A percentile compares a stretch with the other conserved stretches of the same genome.
Conservation (phyloP, 2,888 invertebrate species). For the Lamellibrachia columna region DNA sequence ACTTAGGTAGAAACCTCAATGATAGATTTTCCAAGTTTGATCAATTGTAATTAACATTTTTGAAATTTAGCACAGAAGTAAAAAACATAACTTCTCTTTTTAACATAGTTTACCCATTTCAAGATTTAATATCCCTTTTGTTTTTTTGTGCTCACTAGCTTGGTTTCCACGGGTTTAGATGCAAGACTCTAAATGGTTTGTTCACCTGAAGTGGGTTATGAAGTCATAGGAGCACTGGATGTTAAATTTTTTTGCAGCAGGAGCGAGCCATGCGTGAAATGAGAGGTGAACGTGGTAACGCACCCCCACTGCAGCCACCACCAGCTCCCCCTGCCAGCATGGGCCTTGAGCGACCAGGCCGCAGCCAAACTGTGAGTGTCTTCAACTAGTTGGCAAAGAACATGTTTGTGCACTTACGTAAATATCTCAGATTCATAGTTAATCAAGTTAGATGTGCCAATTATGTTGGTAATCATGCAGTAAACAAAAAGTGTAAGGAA, state of each 20-base stretch:
- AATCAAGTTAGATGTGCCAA: neutral
- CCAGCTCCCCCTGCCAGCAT: conserved; percentile 56
- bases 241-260: neutral
- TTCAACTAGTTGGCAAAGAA: neutral
- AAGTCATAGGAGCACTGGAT: neutral
- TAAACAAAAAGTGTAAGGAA: no score
- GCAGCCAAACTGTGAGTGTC: neutral
- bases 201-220: neutral
- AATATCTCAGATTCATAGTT: neutral
- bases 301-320: conserved; percentile 59
- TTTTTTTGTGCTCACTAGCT: no score
- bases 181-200: no score
- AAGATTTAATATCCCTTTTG: no score
- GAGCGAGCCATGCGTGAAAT: conserved; percentile 27
- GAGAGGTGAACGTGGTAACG: conserved; percentile 43
- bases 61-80: no score
- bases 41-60: neutral
- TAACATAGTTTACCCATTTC: no score
- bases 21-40: neutral
- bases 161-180: no score
- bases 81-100: neutral
- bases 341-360: conserved; percentile 37
- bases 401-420: neutral
- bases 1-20: neutral
- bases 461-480: no score